Base-by-base conservation (phyloP, 1,140 invertebrate species). In the Agraylea sexmaculata region DNA sequence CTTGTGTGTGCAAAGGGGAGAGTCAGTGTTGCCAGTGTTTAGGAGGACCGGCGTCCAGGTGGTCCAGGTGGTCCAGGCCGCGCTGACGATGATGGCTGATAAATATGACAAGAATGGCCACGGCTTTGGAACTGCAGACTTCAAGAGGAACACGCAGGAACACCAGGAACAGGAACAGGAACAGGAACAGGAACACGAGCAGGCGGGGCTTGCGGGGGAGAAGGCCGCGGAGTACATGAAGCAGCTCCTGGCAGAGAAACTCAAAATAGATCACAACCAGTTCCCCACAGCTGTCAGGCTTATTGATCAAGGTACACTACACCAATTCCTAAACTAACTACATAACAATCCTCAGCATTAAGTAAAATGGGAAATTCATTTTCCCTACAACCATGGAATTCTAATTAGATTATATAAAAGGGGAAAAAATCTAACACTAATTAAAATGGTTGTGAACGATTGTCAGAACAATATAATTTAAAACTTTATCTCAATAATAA, bases 191-290 rank as follows among this genome's bases (percentile, higher is more conserved):
- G 34, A 23, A 19, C 12, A 4, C 19, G 18, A 4, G 18, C 25
- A 15, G 35, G 11, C 10, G 27, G 27, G 1, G 17, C 19, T 15
- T n/a, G 12, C 34, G 2, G 16, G 18, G 52, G 74, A 80, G 48
- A 84, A 83, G 63, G 77, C 77, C 51, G 77, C 70, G 28, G 80
- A 85, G 61, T 85, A 85, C 51, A 75, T 85, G 47, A 64, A 75
- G 6, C 80, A 85, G 50, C 64, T 85, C 12, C 56, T 86, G 27
- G 73, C 75, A 29, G 83, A 86, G 53, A 83, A 83, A 58, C 69
- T 78, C 39, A 73, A 74, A 36, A 62, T 86, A 40, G 80, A 84
- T 52, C 59, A 68, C 13, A 59, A 67, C 17, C 80, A 81, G 51
- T 78, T 74, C 57, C 76, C 79, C 4, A 74, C 81, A 49, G 75